These are phyloP conservation scores for Cydia strobilella DNA, from an alignment of 1,140 invertebrate genomes.

Conservation along the genomic window DNA sequence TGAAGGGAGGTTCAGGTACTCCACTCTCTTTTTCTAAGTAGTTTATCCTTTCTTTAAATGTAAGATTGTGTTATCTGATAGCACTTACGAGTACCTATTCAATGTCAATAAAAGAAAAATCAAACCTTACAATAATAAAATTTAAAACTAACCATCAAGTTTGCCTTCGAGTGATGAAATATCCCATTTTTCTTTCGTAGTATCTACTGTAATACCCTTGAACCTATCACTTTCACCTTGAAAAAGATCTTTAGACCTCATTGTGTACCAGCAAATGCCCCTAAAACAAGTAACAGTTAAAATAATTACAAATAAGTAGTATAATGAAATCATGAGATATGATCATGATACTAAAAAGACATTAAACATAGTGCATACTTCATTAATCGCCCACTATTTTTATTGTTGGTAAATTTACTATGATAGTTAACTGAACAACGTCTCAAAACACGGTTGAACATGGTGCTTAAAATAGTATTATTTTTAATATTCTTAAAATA, in stretches of 20 bases:
- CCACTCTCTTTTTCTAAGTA: too few relatives aligned
- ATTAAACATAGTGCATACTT: neutral
- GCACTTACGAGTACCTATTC: too few relatives aligned
- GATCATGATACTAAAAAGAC: neutral
- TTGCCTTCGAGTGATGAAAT: constrained; percentile 68
- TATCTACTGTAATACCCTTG: constrained; percentile 83
- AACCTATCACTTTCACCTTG: constrained; percentile 80
- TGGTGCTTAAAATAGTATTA: neutral
- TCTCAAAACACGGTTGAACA: neutral
- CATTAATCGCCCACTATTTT: neutral
- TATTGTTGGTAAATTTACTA: neutral
- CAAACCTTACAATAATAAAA: neutral
- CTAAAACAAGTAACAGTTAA: neutral
- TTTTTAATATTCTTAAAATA: too few relatives aligned
- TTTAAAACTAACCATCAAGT: constrained; percentile 75
- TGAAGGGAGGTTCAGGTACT: too few relatives aligned
- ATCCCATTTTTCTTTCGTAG: constrained; percentile 77
- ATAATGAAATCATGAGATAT: neutral
- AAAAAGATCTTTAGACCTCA: constrained; percentile 58
- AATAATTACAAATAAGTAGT: neutral
- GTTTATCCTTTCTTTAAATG: too few relatives aligned
- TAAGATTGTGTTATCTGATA: too few relatives aligned
- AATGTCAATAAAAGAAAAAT: neutral
- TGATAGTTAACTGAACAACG: neutral
- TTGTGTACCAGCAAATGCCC: neutral